Percentiles rank a stretch among this genome's conserved stretches.
These are phyloP conservation scores for Pyralis farinalis DNA, from an alignment of 2,888 invertebrate genomes.

Conservation along the genomic window DNA sequence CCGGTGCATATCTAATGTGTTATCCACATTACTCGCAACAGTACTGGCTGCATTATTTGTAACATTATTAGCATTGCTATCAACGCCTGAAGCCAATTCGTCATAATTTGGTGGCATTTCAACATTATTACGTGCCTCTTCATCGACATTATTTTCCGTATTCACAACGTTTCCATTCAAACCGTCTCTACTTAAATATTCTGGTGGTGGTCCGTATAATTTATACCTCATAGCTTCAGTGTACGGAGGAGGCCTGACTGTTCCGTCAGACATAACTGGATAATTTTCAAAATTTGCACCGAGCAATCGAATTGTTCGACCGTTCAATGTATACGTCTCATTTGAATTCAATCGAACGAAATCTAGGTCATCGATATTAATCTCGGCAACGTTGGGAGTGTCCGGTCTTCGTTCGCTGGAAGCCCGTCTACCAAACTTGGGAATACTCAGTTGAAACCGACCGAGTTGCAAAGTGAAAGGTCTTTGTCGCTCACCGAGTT, in stretches of 20 bases:
- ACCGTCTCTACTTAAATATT: conserved; percentile 52
- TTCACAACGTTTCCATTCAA: conserved; percentile 24
- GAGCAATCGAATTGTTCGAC: conserved; percentile 61
- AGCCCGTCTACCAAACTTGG: conserved; percentile 40
- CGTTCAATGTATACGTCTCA: conserved; percentile 70
- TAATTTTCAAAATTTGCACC: conserved; percentile 64
- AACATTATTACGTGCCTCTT: conserved; percentile 50
- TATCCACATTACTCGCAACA: neutral
- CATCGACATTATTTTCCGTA: conserved; percentile 31
- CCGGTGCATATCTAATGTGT: neutral
- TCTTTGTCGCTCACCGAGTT: conserved; percentile 34
- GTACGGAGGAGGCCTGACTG: conserved; percentile 56
- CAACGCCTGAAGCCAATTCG: conserved; percentile 37
- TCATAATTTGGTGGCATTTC: conserved; percentile 71
- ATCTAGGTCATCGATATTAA: conserved; percentile 55
- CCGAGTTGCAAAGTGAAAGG: conserved; percentile 57
- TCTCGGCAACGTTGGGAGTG: conserved; percentile 62
- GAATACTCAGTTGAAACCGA: conserved; percentile 57
- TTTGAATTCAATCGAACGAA: conserved; percentile 49
- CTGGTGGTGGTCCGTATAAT: conserved; percentile 69
- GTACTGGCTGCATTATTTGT: neutral
- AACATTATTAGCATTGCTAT: conserved; percentile 4
- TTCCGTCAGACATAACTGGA: conserved; percentile 35
- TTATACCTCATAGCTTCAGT: conserved; percentile 64
- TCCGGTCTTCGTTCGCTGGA: conserved; percentile 44